Conservation (phyloP, 2,113 vertebrate genomes). For the Varanus komodoensis region DNA sequence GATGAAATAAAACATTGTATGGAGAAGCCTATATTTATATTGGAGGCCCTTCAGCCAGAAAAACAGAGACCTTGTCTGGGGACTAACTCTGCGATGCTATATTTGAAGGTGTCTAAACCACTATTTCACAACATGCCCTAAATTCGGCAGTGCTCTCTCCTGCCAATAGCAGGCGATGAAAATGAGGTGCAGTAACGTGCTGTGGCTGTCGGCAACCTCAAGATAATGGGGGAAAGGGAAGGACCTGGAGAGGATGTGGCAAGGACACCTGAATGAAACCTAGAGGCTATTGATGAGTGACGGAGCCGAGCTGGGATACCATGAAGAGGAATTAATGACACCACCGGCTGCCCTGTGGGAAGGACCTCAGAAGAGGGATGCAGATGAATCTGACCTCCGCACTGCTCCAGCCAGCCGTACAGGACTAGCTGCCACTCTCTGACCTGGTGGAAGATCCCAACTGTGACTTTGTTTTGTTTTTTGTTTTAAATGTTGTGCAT, state of each 20-base stretch:
- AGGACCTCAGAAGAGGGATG: no score
- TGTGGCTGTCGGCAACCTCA: background rate
- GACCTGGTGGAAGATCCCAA: no score
- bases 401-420: no score
- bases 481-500: no score
- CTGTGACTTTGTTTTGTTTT: no score
- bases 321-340: background rate
- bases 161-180: background rate
- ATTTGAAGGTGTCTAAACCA: constrained; percentile 6
- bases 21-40: constrained; percentile 2
- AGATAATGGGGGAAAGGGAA: no score
- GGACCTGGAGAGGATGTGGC: background rate
- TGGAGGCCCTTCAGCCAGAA: background rate
- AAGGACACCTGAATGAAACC: background rate
- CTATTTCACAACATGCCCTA: constrained; percentile 11
- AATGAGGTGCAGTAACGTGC: background rate
- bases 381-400: no score
- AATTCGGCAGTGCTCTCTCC: constrained; percentile 3
- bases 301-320: background rate
- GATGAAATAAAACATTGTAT: constrained; percentile 16
- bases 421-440: no score
- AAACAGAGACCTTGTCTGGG: background rate
- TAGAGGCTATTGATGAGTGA: background rate
- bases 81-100: background rate
- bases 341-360: no score